Conservation (phyloP, 2,113 vertebrate genomes). For the Neolamprologus cancellatus region DNA sequence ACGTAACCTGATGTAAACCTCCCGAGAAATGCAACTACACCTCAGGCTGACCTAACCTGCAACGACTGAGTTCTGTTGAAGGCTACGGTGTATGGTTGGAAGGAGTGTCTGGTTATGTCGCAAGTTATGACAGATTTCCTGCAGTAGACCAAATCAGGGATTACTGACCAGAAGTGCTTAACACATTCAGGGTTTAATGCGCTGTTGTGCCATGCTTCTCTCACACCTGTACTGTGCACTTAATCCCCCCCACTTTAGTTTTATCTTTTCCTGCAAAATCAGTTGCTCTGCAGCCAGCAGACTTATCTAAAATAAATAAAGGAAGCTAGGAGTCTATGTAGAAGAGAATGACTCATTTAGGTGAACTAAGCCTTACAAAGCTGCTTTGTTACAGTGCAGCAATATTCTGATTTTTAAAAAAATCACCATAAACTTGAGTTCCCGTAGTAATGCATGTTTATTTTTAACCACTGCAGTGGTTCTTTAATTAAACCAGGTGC, state of each 20-base stretch:
- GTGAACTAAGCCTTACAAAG: not conserved
- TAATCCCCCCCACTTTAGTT: not conserved
- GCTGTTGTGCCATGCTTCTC: fast-evolving
- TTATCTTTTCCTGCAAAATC: not conserved
- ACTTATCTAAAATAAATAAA: not conserved
- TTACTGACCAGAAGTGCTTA: not conserved
- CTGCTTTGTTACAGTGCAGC: not conserved
- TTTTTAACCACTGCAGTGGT: not conserved
- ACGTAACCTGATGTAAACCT: not conserved
- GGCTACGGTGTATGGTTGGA: not conserved
- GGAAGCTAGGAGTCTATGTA: fast-evolving
- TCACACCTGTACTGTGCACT: not conserved
- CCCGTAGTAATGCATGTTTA: not conserved
- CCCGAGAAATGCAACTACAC: not conserved
- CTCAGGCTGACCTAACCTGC: not conserved
- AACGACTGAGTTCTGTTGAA: fast-evolving
- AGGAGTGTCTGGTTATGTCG: fast-evolving
- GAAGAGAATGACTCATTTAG: not conserved
- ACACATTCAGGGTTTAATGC: not conserved
- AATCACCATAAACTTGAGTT: not conserved
- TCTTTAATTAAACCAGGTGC: not conserved
- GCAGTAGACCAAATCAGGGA: not conserved
- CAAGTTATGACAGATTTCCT: not conserved
- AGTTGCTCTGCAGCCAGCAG: not conserved
- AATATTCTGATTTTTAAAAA: not conserved